Conservation (phyloP, 2,797 vertebrate species). For the Petrocephalus sullivani region DNA sequence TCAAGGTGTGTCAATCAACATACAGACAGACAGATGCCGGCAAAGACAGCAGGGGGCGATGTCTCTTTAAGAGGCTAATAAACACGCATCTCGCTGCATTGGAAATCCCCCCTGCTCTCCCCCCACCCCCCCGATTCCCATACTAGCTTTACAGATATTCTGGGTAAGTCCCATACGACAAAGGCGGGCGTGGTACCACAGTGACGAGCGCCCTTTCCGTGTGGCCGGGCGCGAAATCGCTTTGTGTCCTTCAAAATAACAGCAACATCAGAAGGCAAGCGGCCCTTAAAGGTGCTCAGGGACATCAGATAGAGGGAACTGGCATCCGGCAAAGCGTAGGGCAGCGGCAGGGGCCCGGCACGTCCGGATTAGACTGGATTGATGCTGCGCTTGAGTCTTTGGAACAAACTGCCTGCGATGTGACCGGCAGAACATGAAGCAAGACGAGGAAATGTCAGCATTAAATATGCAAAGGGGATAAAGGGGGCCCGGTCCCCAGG, state of each 20-base stretch:
- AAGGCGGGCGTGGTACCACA: background rate
- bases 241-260: slow-evolving; percentile 1
- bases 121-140: background rate
- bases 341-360: background rate
- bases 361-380: slow-evolving; percentile 1
- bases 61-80: background rate
- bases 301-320: background rate
- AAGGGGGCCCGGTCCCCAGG: slow-evolving; percentile 2
- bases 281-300: background rate
- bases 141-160: background rate
- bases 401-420: background rate
- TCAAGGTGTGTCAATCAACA: slow-evolving; percentile 47
- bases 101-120: background rate
- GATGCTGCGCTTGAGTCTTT: background rate
- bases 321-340: background rate
- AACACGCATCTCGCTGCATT: background rate
- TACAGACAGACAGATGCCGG: slow-evolving; percentile 20
- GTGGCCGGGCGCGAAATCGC: background rate
- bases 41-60: background rate
- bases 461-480: slow-evolving; percentile 11
- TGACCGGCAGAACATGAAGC: background rate
- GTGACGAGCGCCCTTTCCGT: background rate
- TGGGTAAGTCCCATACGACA: background rate
- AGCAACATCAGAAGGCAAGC: background rate
- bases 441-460: slow-evolving; percentile 12